Conservation (phyloP, 2,113 vertebrate genomes). For the Pygoscelis adeliae region DNA sequence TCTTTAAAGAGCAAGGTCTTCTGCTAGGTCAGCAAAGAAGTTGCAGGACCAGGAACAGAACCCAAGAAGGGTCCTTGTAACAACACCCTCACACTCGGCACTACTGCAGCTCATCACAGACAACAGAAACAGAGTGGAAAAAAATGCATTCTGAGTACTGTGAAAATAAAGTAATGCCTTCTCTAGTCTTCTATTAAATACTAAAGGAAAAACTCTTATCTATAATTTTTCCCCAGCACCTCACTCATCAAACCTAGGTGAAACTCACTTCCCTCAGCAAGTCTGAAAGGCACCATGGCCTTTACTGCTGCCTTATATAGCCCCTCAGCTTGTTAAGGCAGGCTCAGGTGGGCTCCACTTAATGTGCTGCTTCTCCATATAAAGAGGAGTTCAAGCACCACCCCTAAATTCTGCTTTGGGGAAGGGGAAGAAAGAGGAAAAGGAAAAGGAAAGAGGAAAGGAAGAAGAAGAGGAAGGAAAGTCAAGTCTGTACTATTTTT, state of each 20-base stretch:
- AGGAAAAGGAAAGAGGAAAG: no score
- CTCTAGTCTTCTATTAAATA: rapidly evolving
- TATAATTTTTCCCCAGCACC: rapidly evolving
- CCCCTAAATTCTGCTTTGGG: neutral
- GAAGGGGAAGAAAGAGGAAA: neutral
- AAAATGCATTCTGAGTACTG: rapidly evolving
- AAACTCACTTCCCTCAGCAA: neutral
- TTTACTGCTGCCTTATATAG: neutral
- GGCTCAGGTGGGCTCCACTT: neutral
- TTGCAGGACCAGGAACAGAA: neutral
- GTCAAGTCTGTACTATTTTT: rapidly evolving
- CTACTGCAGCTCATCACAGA: no score
- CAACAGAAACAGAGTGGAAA: rapidly evolving
- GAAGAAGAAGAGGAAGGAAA: rapidly evolving
- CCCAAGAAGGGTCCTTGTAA: neutral
- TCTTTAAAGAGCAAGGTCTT: neutral
- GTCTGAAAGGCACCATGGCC: rapidly evolving
- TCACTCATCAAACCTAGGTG: rapidly evolving
- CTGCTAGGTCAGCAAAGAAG: neutral
- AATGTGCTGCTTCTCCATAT: neutral
- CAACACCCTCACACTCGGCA: rapidly evolving
- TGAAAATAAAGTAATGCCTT: rapidly evolving
- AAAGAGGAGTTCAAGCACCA: neutral
- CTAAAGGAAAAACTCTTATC: rapidly evolving
- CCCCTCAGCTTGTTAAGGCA: neutral